phyloP scores from a whole-genome alignment of 2,113 vertebrate species.

The Urocitellus parryii region DNA sequence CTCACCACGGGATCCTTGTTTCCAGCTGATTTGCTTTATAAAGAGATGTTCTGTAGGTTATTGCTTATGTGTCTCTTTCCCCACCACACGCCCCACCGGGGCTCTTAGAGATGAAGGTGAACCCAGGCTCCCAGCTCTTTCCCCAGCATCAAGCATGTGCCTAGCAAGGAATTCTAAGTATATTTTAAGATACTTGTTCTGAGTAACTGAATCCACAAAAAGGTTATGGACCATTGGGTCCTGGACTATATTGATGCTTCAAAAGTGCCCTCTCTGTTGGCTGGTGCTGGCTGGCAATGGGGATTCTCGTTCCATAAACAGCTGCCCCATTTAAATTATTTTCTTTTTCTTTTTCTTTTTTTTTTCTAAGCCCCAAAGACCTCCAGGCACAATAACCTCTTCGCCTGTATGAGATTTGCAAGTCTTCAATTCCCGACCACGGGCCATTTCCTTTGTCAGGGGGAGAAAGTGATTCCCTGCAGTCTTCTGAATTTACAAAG shows the following conservation, averaged over 20 bases:
- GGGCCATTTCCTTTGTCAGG: conserved; percentile 77
- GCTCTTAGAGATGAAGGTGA: conserved; percentile 22
- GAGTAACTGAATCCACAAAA: background rate
- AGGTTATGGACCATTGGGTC: background rate
- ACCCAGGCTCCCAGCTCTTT: background rate
- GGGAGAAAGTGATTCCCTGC: conserved; percentile 76
- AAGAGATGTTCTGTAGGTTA: background rate
- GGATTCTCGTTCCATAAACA: conserved; percentile 48
- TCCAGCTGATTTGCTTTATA: conserved; percentile 2
- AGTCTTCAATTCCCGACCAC: conserved; percentile 80
- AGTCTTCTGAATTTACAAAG: conserved; percentile 78
- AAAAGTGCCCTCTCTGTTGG: background rate
- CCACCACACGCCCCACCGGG: background rate
- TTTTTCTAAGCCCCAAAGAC: conserved; percentile 66
- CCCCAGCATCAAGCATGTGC: background rate
- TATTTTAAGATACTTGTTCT: background rate
- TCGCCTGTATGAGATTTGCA: conserved; percentile 75
- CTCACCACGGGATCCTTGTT: background rate
- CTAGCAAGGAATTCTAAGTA: background rate
- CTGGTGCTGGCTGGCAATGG: conserved; percentile 23
- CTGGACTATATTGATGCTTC: background rate
- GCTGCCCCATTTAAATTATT: conserved; percentile 54
- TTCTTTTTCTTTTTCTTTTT: conserved; percentile 73
- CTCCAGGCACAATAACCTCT: conserved; percentile 77
- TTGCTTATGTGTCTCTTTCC: background rate